Conservation (phyloP, 2,797 vertebrate species). For the Oreonectes daqikongensis region DNA sequence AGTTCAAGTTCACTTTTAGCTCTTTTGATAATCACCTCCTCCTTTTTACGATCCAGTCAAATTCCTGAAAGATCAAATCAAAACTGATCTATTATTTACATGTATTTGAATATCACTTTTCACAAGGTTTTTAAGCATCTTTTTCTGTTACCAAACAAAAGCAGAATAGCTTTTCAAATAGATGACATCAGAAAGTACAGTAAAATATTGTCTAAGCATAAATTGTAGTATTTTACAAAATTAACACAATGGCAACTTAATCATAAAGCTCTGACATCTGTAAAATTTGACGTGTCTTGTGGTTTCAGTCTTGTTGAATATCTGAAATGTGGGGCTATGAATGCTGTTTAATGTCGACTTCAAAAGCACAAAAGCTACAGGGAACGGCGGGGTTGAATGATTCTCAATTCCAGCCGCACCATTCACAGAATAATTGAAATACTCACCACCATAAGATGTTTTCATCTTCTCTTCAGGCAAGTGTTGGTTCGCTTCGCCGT, state of each 20-base stretch:
- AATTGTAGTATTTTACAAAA: no score
- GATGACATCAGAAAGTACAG: no score
- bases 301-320: not conserved
- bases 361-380: not conserved
- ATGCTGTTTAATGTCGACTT: not conserved
- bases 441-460: conserved; percentile 7
- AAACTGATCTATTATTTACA: not conserved
- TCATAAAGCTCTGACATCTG: no score
- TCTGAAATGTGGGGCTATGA: not conserved
- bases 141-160: no score
- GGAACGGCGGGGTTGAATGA: conserved; percentile 12
- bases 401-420: conserved; percentile 1
- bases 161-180: no score
- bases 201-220: no score
- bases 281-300: no score
- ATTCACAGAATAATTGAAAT: conserved; percentile 13
- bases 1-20: not conserved
- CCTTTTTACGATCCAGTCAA: not conserved
- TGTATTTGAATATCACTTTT: no score
- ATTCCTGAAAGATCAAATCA: not conserved
- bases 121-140: no score
- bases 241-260: no score
- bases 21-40: not conserved
- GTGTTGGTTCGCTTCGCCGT: conserved; percentile 15
- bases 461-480: conserved; percentile 27